These are phyloP conservation scores for Spisula subtruncata DNA, from an alignment of 2,888 invertebrate genomes.

Conservation along the genomic window DNA sequence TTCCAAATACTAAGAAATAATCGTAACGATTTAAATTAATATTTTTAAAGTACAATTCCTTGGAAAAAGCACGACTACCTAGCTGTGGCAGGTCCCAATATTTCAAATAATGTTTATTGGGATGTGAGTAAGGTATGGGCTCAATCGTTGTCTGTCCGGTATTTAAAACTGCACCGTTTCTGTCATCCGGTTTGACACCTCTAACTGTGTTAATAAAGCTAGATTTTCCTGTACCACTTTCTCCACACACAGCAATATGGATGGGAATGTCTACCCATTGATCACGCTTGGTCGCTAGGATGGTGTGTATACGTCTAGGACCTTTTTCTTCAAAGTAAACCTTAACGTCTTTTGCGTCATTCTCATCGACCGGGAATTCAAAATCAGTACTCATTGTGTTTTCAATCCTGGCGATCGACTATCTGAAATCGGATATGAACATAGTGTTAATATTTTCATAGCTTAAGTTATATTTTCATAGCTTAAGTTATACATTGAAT, in stretches of 20 bases:
- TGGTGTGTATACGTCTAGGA: conserved; percentile 30
- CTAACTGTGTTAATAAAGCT: conserved; percentile 70
- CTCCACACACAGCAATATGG: conserved; percentile 65
- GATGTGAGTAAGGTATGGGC: conserved; percentile 71
- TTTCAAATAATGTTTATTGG: conserved; percentile 67
- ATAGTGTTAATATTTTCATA: too few species aligned
- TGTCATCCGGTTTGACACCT: conserved; percentile 57
- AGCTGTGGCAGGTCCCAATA: conserved; percentile 72
- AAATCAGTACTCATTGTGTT: neutral
- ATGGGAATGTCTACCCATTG: conserved; percentile 65
- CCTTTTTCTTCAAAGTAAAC: conserved; percentile 57
- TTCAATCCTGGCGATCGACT: neutral
- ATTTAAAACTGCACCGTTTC: conserved; percentile 66
- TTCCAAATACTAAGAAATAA: conserved; percentile 66
- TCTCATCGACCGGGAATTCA: conserved; percentile 60
- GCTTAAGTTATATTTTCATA: too few species aligned
- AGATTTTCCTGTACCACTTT: conserved; percentile 67
- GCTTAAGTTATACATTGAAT: too few species aligned
- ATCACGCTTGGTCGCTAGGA: conserved; percentile 57
- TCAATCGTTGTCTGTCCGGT: conserved; percentile 64
- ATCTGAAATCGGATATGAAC: neutral
- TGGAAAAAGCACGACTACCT: conserved; percentile 64
- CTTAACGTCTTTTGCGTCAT: conserved; percentile 62
- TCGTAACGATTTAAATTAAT: conserved; percentile 65
- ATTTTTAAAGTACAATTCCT: conserved; percentile 60